These are phyloP conservation scores for Kobus ellipsiprymnus DNA, from an alignment of 2,113 vertebrate species.

Conservation along the genomic window DNA sequence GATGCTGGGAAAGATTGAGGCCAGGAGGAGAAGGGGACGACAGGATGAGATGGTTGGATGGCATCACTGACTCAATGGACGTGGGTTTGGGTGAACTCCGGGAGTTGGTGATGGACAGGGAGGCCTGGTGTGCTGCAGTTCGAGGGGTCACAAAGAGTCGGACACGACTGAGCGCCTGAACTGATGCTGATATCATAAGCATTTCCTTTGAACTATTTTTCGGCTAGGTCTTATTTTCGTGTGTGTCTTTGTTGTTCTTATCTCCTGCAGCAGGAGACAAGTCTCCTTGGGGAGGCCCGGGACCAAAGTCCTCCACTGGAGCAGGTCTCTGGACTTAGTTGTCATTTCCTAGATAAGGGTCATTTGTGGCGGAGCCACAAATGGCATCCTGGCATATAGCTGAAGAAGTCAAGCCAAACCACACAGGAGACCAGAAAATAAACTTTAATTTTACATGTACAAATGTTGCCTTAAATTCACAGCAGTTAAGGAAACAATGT, in stretches of 20 bases:
- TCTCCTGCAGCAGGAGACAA: background rate
- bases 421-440: slow-evolving; percentile 17
- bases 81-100: too few species aligned
- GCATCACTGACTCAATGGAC: too few species aligned
- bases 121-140: too few species aligned
- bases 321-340: too few species aligned
- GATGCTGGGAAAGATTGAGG: too few species aligned
- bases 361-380: background rate
- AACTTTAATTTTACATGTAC: slow-evolving; percentile 55
- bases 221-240: background rate
- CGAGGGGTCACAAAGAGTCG: too few species aligned
- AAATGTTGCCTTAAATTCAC: background rate
- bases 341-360: background rate
- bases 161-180: too few species aligned
- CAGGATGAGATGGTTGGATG: too few species aligned
- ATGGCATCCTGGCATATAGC: background rate
- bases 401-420: background rate
- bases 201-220: background rate
- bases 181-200: background rate
- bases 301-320: background rate
- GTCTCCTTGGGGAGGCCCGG: background rate
- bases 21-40: too few species aligned
- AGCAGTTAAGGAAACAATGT: slow-evolving; percentile 20
- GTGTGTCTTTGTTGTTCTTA: background rate
- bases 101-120: too few species aligned